phyloP scores from a whole-genome alignment of 1,140 invertebrate species.

The Oncopeltus fasciatus region DNA sequence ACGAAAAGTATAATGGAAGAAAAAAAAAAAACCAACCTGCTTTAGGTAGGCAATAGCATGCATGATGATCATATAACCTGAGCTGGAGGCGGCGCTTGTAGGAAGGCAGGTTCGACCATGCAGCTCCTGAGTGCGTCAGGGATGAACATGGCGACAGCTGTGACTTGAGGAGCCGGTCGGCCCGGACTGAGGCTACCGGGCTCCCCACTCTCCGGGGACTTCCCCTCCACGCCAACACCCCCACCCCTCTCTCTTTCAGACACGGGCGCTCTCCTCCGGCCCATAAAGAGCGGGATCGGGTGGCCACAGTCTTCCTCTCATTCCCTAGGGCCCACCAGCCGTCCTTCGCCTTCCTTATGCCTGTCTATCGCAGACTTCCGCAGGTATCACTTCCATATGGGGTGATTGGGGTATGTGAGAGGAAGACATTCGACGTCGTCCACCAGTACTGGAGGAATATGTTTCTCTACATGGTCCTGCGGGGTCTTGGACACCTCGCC shows the following conservation, averaged over 20 bases:
- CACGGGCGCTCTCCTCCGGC: too few relatives aligned
- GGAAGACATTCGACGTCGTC: too few relatives aligned
- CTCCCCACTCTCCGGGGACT: background rate
- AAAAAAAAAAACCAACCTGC: slow-evolving; percentile 19
- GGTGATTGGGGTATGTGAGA: too few relatives aligned
- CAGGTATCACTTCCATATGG: too few relatives aligned
- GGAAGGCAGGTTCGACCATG: slow-evolving; percentile 69
- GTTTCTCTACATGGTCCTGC: too few relatives aligned
- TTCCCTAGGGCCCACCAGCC: background rate
- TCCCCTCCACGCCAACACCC: background rate
- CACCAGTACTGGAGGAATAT: too few relatives aligned
- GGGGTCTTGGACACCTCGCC: too few relatives aligned
- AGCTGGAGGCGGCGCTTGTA: slow-evolving; percentile 64
- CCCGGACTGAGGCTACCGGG: background rate
- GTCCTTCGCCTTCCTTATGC: too few relatives aligned
- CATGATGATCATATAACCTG: slow-evolving; percentile 38
- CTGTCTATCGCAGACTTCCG: too few relatives aligned
- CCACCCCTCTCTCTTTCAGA: too few relatives aligned
- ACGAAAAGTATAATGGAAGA: slow-evolving; percentile 7
- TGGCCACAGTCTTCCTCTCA: background rate
- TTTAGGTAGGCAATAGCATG: slow-evolving; percentile 21
- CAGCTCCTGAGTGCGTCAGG: slow-evolving; percentile 62
- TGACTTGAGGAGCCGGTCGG: background rate
- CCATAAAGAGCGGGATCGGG: background rate
- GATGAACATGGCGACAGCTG: slow-evolving; percentile 45